Evolutionary conservation across 23 tunicate genomes (phyloP), one percentile per base, ranked within the genome.

Genomic region (Phallusia fumigata): DNA sequence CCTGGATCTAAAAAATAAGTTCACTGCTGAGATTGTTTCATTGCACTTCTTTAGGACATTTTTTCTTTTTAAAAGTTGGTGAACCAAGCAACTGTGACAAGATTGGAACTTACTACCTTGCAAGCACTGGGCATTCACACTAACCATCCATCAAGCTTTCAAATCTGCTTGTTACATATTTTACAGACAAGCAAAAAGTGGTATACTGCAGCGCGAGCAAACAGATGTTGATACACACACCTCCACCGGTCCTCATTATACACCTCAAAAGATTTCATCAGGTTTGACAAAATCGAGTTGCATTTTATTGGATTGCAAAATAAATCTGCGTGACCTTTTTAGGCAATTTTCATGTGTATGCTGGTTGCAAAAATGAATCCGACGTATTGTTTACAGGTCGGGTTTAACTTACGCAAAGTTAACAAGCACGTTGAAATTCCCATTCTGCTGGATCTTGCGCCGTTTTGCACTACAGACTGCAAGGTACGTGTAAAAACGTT

Each of bases 161-260:
- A 58, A 6, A 58, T 58, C 5, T 58, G 69, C 16, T 3, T 58
- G 69, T 58, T 22, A 13, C 13, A 24, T 58, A 16, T 58, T 21
- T 58, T 58, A 22, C 69, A 58, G 69, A 13, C 28, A 58, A 58
- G 16, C 26, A 58, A 0, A 87, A 92, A 65, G 80, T 85, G 5
- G 88, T 92, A 16, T 92, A 92, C 65, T 92, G 97, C 97, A 92
- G 76, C 45, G 97, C 97, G 12, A 92, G 97, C 86, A 89, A 94
- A 49, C 95, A 94, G 82, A 94, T 94, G 81, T 31, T 94, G 22
- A 94, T 94, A 35, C 51, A 75, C 35, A 31, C 51, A 22, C 94
- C 98, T 6, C 98, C 98, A 22, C 64, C 76, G 0, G 79, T 94
- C 0, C 65, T 94, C 33, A 81, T 85, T 10, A 33, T 94, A 47